phyloP scores from a whole-genome alignment of 2,113 vertebrate species.

The Melozone crissalis region DNA sequence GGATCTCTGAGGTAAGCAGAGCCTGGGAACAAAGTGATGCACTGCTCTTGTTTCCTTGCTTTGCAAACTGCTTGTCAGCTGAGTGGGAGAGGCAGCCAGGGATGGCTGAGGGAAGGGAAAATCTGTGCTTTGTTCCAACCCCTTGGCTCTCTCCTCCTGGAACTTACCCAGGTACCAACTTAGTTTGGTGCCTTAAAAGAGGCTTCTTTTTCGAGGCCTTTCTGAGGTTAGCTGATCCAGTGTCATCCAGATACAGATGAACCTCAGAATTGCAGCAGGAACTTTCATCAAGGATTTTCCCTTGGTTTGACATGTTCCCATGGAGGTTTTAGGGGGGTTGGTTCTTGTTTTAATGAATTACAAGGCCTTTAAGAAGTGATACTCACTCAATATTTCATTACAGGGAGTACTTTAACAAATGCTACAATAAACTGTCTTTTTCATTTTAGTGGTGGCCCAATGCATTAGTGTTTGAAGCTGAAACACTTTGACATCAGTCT shows the following conservation, averaged over 20 bases:
- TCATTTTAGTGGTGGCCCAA: conserved; percentile 49
- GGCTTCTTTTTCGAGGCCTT: neutral
- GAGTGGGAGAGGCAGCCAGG: conserved; percentile 2
- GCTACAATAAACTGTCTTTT: conserved; percentile 56
- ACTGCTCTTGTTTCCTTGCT: conserved; percentile 3
- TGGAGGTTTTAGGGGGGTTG: neutral
- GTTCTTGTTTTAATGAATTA: neutral
- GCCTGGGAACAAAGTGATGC: neutral
- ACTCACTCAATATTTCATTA: conserved; percentile 35
- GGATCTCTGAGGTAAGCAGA: conserved; percentile 26
- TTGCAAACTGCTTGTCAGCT: neutral
- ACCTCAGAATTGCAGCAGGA: neutral
- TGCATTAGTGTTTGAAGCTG: conserved; percentile 71
- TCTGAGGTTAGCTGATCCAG: neutral
- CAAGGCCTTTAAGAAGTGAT: conserved; percentile 18
- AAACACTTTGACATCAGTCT: conserved; percentile 73
- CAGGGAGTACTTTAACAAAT: conserved; percentile 64
- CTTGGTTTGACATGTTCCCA: neutral
- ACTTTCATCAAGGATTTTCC: neutral
- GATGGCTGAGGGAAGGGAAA: conserved; percentile 1
- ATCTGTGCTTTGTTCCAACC: neutral
- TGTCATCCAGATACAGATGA: neutral
- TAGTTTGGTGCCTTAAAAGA: neutral
- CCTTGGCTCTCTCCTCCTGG: neutral
- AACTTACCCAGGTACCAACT: neutral